Base-by-base conservation (phyloP, 2,888 invertebrate genomes). In the Diarsia rubi region DNA sequence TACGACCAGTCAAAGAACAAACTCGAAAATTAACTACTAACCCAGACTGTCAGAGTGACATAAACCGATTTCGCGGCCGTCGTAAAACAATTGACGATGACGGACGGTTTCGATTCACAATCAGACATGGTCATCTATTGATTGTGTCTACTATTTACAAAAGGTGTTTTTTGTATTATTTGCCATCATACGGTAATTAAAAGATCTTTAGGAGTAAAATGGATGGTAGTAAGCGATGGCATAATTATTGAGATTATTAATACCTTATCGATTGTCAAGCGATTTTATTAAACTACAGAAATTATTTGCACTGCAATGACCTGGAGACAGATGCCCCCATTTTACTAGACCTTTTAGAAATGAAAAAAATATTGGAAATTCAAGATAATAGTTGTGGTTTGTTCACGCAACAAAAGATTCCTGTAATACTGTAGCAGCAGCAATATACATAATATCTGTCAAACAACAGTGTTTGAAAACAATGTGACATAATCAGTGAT, bases 21-120 rank as follows among this genome's bases (percentile, higher is more conserved):
- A 5, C n/a, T 19, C 27, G 3, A 44, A 67, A 57, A 77, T 70
- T 16, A 21, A 59, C 52, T n/a, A 37, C 8, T 67, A 45, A 52
- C 47, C 37, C 47, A 63, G 65, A 68, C 68, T 69, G 69, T 70
- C 63, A 72, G 73, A 77, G 72, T 86, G 81, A 87, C 82, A 82
- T 85, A 80, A 81, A 59, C 62, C 14, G 49, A 88, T 88, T 83
- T 85, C 84, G 82, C 88, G 89, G 89, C 83, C 82, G 74, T 70
- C 70, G 81, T n/a, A 59, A 73, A 69, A 85, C 87, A 86, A 87
- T 88, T 72, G 79, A 52, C 79, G 82, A 81, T 88, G 89, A 89
- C 86, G 64, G 74, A 82, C 77, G 59, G 37, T 59, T 88, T 86
- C 71, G 71, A 91, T 91, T 91, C 86, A 87, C 60, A 42, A 88